phyloP scores from a whole-genome alignment of 2,113 vertebrate species.

The Pedetes capensis region DNA sequence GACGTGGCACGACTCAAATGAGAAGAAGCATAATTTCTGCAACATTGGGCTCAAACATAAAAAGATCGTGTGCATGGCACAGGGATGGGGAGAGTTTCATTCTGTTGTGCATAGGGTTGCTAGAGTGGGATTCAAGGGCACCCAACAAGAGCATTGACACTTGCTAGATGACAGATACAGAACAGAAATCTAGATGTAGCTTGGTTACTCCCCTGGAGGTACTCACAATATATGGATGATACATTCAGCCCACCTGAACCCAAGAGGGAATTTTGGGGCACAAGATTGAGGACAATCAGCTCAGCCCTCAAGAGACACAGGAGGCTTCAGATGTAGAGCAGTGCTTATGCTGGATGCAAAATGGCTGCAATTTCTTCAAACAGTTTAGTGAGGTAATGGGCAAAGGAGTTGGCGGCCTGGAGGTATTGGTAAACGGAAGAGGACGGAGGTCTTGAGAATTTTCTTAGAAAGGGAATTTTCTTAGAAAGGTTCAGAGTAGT shows the following conservation, averaged over 20 bases:
- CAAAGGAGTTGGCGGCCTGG: neutral
- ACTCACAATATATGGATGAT: neutral
- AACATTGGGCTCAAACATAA: too few relatives aligned
- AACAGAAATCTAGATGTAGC: neutral
- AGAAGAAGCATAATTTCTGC: too few relatives aligned
- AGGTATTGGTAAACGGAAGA: neutral
- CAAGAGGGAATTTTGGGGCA: neutral
- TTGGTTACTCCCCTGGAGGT: neutral
- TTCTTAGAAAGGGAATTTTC: neutral
- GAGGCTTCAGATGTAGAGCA: neutral
- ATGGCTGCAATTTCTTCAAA: neutral
- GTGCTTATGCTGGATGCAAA: too few relatives aligned
- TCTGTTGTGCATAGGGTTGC: too few relatives aligned
- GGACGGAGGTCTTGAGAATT: neutral
- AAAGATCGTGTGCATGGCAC: too few relatives aligned
- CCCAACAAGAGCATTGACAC: neutral
- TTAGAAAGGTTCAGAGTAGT: neutral
- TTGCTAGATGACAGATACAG: neutral
- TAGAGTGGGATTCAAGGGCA: too few relatives aligned
- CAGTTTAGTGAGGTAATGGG: fast-evolving
- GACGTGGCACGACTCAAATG: too few relatives aligned
- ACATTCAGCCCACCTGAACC: neutral
- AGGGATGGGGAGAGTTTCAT: too few relatives aligned
- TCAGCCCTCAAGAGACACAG: neutral
- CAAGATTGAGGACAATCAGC: neutral